Evolutionary conservation across 2,113 vertebrate genomes (phyloP).

Genomic region (Vicugna pacos): DNA sequence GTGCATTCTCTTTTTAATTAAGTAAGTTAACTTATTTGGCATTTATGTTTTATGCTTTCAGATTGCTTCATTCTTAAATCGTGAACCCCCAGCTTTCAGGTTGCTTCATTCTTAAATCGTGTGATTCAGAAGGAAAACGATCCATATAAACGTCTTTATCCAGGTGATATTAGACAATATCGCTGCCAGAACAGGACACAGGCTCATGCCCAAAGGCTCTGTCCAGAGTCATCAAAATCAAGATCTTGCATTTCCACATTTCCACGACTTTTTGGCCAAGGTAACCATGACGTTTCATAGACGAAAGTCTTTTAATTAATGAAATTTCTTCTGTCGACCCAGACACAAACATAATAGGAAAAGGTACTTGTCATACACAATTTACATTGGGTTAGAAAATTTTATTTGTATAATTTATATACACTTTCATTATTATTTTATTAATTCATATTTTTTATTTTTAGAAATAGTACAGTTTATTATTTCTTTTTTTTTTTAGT

Average conservation of each 20-base stretch:
- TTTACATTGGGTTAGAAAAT: not conserved
- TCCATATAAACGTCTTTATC: conserved; percentile 74
- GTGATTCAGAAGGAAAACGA: conserved; percentile 52
- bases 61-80: not conserved
- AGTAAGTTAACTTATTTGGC: conserved; percentile 47
- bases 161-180: not conserved
- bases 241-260: not conserved
- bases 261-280: not conserved
- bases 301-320: not conserved
- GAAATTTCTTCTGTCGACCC: not conserved
- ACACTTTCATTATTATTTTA: not conserved
- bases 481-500: no score
- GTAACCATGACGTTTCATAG: not conserved
- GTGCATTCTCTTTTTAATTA: not conserved
- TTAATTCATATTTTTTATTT: not conserved
- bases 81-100: not conserved
- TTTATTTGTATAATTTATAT: not conserved
- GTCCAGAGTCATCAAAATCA: not conserved
- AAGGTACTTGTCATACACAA: not conserved
- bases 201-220: not conserved
- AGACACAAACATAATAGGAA: not conserved
- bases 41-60: conserved; percentile 56
- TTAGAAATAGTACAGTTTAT: no score
- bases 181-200: not conserved
- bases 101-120: not conserved